Evolutionary conservation across 2,797 vertebrate genomes (phyloP), one percentile per base, ranked within the genome.

Genomic region (Oreochromis mossambicus): DNA sequence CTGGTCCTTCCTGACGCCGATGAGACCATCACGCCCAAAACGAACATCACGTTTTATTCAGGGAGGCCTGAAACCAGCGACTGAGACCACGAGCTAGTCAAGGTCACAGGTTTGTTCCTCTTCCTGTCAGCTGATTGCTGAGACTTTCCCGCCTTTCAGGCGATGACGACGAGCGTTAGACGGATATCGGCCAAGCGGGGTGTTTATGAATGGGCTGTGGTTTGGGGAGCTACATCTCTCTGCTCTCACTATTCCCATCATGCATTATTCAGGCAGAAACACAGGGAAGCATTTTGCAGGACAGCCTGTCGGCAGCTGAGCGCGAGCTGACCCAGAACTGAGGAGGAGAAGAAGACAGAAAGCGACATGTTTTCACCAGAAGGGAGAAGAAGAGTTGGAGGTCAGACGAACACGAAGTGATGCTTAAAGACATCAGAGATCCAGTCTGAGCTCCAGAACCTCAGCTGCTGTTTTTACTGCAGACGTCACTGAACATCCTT

Each of bases 211-310:
- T 36, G 78, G 26, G 26, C 38, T 79, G 83, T 8, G 52, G 52
- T 82, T 52, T 12, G 34, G 5, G 56, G 21, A 7, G 7, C 48
- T 80, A 52, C 84, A 58, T 7, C 70, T 76, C 56, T 66, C 54
- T 3, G 13, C 51, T 70, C 83, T 83, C 83, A 91, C 92, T 94
- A 93, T 70, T 93, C 91, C 92, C 92, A 93, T 82, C 58, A 93
- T 94, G 91, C 92, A 92, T 93, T 86, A 94, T 91, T 92, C 83
- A 92, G 54, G 51, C 41, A 58, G 81, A 66, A 87, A 73, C 79
- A 80, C 66, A 51, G 68, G 34, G 38, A 73, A 86, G 88, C 86
- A 87, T 90, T 87, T 85, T 81, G 82, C 36, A 34, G 56, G 55
- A 36, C n/a, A 26, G 56, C 17, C 32, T 19, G 70, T 15, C 43